A percentile compares a stretch with the other conserved stretches of the same genome.
phyloP scores from a whole-genome alignment of 2,797 vertebrate species.

The Thamnophis elegans region DNA sequence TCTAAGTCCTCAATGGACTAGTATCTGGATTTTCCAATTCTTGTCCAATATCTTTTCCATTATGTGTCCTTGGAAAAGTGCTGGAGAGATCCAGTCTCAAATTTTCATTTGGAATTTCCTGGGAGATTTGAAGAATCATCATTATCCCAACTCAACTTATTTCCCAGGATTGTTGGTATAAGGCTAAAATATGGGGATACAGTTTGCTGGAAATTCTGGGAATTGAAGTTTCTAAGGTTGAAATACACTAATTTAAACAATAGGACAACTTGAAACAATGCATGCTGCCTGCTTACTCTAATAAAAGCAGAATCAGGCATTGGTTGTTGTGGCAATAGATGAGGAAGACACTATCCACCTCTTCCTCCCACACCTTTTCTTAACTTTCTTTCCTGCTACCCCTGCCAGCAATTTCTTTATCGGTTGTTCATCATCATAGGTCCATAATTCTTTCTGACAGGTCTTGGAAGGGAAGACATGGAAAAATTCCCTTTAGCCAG shows the following conservation, averaged over 20 bases:
- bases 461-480: conserved; percentile 17
- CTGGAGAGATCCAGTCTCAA: neutral
- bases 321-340: neutral
- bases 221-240: neutral
- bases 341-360: neutral
- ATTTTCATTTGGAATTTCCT: neutral
- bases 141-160: neutral
- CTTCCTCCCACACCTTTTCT: neutral
- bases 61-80: neutral
- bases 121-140: neutral
- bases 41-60: neutral
- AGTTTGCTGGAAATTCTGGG: neutral
- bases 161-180: neutral
- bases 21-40: neutral
- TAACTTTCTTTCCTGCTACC: conserved; percentile 4
- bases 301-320: neutral
- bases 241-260: neutral
- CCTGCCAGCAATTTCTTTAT: conserved; percentile 13
- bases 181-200: neutral
- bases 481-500: conserved; percentile 26
- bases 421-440: neutral
- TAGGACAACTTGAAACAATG: neutral
- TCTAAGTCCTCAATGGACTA: neutral
- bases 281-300: neutral
- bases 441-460: conserved; percentile 33